Conservation (phyloP, 2,113 vertebrate genomes). For the Cisticola juncidis region DNA sequence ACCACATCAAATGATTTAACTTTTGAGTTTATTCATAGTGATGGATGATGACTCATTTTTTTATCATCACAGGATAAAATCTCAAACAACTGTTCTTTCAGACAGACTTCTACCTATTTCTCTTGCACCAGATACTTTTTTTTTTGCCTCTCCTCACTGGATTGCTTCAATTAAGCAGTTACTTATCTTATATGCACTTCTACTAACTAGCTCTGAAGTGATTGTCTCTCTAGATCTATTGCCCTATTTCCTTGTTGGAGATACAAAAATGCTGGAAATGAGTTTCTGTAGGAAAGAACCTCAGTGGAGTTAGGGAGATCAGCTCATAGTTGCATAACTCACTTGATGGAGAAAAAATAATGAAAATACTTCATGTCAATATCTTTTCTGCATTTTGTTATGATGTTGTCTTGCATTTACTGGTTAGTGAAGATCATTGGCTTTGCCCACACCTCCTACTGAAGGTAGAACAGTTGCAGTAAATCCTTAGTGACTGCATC, state of each 20-base stretch:
- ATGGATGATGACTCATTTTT: conserved; percentile 54
- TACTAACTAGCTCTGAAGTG: background rate
- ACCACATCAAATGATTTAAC: conserved; percentile 53
- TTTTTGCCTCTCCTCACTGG: background rate
- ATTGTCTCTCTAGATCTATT: background rate
- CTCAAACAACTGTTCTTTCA: background rate
- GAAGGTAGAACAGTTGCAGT: background rate
- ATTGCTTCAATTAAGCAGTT: background rate
- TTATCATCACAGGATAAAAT: background rate
- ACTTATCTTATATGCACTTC: background rate
- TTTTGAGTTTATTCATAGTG: background rate
- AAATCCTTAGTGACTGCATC: background rate
- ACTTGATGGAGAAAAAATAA: background rate
- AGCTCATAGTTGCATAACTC: background rate
- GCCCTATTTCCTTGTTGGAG: background rate
- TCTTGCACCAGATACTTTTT: background rate
- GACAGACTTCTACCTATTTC: conserved; percentile 19
- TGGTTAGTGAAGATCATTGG: background rate
- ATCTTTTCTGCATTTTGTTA: background rate
- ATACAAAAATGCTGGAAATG: background rate
- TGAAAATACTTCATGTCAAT: background rate
- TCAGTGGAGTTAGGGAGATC: background rate
- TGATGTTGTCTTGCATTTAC: background rate
- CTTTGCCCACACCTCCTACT: background rate
- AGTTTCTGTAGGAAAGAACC: background rate